Base-by-base conservation (phyloP, 2,797 vertebrate genomes). In the Margarornis squamiger region DNA sequence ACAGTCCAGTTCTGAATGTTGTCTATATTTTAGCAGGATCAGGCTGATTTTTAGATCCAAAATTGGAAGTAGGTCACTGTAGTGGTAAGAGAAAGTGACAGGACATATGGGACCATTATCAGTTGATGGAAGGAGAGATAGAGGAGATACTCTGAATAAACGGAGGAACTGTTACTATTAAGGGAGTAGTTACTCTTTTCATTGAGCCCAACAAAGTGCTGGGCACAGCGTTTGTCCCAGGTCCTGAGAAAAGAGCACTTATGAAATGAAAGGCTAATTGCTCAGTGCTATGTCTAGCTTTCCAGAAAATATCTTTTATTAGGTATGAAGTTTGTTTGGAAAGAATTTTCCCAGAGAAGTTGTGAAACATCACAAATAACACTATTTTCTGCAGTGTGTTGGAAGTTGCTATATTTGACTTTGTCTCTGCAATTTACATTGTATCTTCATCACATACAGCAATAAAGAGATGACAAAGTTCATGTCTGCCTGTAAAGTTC, bases 161-260 rank as follows among this genome's bases (percentile, higher is more conserved):
- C 3, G 22, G 48, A 76, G 52, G 24, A 80, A 49, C 4, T 38
- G 2, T 19, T 76, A 21, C n/a, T 48, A 3, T 51, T 63, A 22
- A 9, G 27, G 49, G 24, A 89, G 16, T 6, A 36, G 12, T 16
- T 65, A 10, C 3, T 4, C 32, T 72, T 88, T 90, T 52, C 12
- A 45, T 8, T 0, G 0, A 55, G n/a, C 15, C 7, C 48, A 51
- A 6, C 16, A 39, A 79, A 46, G 10, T 27, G 4, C 5, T 76
- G 15, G 14, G 21, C 20, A 62, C 27, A 46, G 52, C 2, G 9
- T 30, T 83, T 85, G 16, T 77, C 9, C 29, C 2, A 8, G 7
- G 3, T 38, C 32, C 23, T 65, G 24, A 71, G 39, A 43, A 82
- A 80, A 61, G 6, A 58, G 1, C 6, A 23, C 8, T 38, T 57